Evolutionary conservation across 2,113 vertebrate species (phyloP).

Genomic region (Anarhynchus alexandrinus): DNA sequence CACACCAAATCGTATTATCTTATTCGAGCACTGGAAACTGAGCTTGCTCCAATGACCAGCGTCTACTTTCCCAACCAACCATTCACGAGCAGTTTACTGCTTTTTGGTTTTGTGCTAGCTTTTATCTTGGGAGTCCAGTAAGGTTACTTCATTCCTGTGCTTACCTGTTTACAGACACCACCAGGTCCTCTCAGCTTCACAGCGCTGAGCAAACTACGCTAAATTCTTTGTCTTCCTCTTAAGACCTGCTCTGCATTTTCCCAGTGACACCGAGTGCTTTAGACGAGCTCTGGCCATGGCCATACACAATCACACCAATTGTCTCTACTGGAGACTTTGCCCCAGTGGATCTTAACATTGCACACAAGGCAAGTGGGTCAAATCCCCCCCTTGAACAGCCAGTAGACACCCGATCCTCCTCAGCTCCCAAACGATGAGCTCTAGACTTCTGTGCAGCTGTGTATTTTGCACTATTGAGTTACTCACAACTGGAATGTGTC

Average conservation of each 20-base stretch:
- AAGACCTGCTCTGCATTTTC: neutral
- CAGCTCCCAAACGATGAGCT: neutral
- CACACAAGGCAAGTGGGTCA: rapidly evolving
- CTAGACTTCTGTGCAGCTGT: neutral
- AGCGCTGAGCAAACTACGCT: neutral
- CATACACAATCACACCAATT: neutral
- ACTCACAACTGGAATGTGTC: neutral
- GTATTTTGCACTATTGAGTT: neutral
- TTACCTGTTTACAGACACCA: neutral
- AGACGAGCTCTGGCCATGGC: neutral
- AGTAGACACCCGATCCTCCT: neutral
- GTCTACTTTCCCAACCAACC: neutral
- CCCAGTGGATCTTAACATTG: rapidly evolving
- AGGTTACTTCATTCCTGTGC: neutral
- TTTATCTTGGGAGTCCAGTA: neutral
- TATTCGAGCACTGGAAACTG: rapidly evolving
- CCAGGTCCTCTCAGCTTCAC: neutral
- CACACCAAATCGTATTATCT: neutral
- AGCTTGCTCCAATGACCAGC: neutral
- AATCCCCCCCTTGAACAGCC: neutral
- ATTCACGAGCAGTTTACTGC: neutral
- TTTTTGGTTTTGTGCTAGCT: neutral
- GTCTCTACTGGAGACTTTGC: neutral
- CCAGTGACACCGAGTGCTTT: neutral
- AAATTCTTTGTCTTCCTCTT: neutral